Percentiles rank a stretch among this genome's conserved stretches.
These are phyloP conservation scores for Heliconius hewitsoni DNA, from an alignment of 1,140 invertebrate species.

Conservation along the genomic window DNA sequence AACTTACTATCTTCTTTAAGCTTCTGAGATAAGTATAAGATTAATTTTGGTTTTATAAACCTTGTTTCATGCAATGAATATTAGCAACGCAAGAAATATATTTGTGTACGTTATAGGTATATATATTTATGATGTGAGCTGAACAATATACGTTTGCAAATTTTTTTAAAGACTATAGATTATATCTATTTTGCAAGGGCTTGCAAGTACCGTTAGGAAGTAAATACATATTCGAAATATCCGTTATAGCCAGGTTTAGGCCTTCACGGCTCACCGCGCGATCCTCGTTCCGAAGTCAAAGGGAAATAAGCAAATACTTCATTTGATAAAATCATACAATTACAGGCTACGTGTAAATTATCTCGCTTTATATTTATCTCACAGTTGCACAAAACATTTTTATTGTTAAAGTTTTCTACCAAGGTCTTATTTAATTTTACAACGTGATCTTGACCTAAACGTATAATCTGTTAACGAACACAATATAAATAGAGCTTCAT, in stretches of 20 bases:
- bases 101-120: too few relatives aligned
- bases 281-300: conserved; percentile 11
- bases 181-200: neutral
- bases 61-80: neutral
- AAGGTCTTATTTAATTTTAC: conserved; percentile 14
- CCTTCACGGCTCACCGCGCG: conserved; percentile 19
- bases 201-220: neutral
- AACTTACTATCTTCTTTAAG: neutral
- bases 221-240: neutral
- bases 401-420: neutral
- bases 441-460: neutral
- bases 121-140: too few relatives aligned
- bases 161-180: neutral
- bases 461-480: neutral
- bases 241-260: neutral
- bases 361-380: conserved; percentile 11
- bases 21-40: neutral
- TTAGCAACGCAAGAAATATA: neutral
- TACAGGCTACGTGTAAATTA: neutral
- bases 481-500: neutral
- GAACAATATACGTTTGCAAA: too few relatives aligned
- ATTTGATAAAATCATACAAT: conserved; percentile 22
- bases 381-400: neutral
- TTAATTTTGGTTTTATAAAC: neutral
- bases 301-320: neutral